phyloP scores from a whole-genome alignment of 2,797 vertebrate species.

The Nannoperca australis region DNA sequence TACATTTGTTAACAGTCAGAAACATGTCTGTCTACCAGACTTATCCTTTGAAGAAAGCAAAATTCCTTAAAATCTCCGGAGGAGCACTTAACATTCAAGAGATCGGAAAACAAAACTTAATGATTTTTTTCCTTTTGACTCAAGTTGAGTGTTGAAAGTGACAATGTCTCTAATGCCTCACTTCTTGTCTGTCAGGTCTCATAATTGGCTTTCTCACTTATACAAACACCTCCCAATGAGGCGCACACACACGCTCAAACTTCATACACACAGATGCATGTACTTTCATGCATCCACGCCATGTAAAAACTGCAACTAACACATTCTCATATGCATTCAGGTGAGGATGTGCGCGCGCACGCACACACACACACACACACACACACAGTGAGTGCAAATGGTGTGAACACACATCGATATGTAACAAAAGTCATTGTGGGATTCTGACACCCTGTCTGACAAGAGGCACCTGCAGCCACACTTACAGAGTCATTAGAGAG shows the following conservation, averaged over 20 bases:
- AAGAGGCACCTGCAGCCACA: constrained; percentile 51
- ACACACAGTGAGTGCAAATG: background rate
- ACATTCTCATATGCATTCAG: background rate
- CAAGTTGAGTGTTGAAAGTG: constrained; percentile 6
- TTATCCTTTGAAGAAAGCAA: background rate
- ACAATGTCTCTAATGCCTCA: constrained; percentile 6
- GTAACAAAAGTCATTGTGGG: constrained; percentile 24
- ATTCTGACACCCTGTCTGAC: constrained; percentile 46
- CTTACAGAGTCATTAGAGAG: constrained; percentile 26
- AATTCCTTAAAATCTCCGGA: background rate
- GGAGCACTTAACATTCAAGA: background rate
- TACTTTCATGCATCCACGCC: background rate
- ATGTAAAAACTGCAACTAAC: constrained; percentile 9
- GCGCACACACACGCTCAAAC: background rate
- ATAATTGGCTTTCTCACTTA: constrained; percentile 72
- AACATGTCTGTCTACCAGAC: background rate
- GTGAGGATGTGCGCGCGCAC: background rate
- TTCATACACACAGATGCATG: background rate
- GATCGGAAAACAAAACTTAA: background rate
- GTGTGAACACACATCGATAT: constrained; percentile 58
- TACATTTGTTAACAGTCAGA: background rate
- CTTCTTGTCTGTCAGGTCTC: constrained; percentile 39
- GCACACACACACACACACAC: background rate
- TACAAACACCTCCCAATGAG: constrained; percentile 42
- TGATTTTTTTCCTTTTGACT: background rate